phyloP scores from a whole-genome alignment of 2,797 vertebrate genomes.

The Falco cherrug region DNA sequence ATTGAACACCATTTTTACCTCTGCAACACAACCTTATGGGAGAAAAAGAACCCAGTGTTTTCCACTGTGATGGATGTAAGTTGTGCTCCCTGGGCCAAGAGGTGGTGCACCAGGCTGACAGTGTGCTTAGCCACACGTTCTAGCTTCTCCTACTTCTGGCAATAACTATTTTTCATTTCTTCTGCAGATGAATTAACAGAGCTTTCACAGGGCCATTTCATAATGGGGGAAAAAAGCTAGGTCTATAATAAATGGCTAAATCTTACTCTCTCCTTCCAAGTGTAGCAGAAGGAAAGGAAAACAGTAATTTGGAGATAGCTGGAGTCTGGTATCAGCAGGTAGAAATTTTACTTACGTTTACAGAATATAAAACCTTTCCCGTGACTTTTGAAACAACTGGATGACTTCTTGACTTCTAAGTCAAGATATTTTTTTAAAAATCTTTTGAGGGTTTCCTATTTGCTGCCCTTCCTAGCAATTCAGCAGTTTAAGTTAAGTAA shows the following conservation, averaged over 20 bases:
- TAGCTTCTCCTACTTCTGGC: not conserved
- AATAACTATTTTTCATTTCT: not conserved
- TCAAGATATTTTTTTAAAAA: not conserved
- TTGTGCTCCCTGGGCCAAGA: not conserved
- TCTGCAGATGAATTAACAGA: not conserved
- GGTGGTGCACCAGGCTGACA: not conserved
- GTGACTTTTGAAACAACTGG: not conserved
- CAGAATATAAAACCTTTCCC: not conserved
- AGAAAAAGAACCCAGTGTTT: not conserved
- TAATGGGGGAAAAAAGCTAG: not conserved
- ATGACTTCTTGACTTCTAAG: not conserved
- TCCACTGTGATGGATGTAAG: not conserved
- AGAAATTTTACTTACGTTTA: not conserved
- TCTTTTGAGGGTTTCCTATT: not conserved
- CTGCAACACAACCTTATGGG: not conserved
- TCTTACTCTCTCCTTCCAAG: not conserved
- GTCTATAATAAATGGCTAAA: not conserved
- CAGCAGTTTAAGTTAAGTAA: not conserved
- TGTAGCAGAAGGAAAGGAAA: not conserved
- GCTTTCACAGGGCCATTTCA: not conserved
- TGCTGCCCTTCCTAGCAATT: not conserved
- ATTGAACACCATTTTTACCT: not conserved
- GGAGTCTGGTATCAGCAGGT: not conserved
- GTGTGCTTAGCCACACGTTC: not conserved
- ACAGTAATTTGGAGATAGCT: not conserved